Conservation (phyloP, 2,888 invertebrate species). For the Pteria penguin region DNA sequence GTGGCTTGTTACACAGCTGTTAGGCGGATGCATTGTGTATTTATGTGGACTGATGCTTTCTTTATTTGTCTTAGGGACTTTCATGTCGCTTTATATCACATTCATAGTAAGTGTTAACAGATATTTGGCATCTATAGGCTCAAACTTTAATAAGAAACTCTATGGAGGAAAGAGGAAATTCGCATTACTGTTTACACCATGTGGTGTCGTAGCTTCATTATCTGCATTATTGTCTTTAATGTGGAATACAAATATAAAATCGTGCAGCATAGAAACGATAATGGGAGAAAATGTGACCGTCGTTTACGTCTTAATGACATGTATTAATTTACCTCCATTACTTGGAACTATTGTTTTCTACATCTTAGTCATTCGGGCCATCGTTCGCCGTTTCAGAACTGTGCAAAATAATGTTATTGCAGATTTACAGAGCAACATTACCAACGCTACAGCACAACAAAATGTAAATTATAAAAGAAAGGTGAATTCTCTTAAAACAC, state of each 20-base stretch:
- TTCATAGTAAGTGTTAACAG: neutral
- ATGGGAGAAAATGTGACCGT: neutral
- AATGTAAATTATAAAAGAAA: no score
- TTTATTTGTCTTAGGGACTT: neutral
- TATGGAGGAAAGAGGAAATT: neutral
- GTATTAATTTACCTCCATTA: neutral
- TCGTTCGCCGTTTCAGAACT: neutral
- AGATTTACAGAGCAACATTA: no score
- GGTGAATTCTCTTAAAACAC: no score
- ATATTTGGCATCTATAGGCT: neutral
- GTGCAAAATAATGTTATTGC: no score
- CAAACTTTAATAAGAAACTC: neutral
- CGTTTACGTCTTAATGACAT: neutral
- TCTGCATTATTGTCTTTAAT: neutral
- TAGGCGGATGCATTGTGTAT: neutral
- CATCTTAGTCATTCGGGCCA: neutral
- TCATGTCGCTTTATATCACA: neutral
- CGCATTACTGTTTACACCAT: neutral
- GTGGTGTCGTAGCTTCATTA: neutral
- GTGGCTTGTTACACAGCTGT: neutral
- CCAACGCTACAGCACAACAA: no score
- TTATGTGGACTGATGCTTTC: neutral
- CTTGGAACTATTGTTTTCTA: neutral
- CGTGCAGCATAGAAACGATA: neutral
- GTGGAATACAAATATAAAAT: neutral